phyloP scores from a whole-genome alignment of 2,113 vertebrate genomes.

The Abramis brama region DNA sequence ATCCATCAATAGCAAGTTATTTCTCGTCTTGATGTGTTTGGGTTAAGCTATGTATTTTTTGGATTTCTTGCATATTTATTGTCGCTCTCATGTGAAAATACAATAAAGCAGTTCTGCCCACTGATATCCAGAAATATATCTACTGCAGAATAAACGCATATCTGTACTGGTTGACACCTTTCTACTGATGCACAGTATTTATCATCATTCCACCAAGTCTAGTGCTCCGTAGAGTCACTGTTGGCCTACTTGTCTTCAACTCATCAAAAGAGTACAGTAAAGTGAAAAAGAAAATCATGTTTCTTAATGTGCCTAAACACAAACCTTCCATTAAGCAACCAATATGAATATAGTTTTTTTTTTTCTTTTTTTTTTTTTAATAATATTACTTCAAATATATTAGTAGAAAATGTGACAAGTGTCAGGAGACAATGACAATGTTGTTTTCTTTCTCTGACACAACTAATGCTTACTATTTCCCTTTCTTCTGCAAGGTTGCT shows the following conservation, averaged over 20 bases:
- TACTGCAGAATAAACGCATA: background rate
- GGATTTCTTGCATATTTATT: background rate
- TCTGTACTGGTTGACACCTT: background rate
- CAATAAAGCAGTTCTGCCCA: background rate
- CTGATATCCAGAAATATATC: background rate
- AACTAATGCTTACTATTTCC: conserved; percentile 60
- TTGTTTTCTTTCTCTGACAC: conserved; percentile 55
- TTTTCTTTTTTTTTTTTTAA: background rate
- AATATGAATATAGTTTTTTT: background rate
- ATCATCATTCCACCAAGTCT: background rate
- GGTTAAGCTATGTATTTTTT: background rate
- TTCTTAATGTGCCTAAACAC: conserved; percentile 13
- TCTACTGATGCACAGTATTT: background rate
- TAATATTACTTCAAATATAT: background rate
- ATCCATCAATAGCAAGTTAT: background rate
- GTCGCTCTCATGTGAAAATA: background rate
- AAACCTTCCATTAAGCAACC: conserved; percentile 4
- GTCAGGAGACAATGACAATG: conserved; percentile 55
- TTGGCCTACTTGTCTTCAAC: conserved; percentile 11
- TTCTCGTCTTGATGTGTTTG: background rate
- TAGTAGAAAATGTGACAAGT: conserved; percentile 58
- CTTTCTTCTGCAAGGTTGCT: conserved; percentile 39
- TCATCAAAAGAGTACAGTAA: conserved; percentile 43
- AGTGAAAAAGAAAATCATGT: background rate
- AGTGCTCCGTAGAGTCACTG: background rate